phyloP scores from a whole-genome alignment of 2,113 vertebrate genomes.

The Typhlomys cinereus region DNA sequence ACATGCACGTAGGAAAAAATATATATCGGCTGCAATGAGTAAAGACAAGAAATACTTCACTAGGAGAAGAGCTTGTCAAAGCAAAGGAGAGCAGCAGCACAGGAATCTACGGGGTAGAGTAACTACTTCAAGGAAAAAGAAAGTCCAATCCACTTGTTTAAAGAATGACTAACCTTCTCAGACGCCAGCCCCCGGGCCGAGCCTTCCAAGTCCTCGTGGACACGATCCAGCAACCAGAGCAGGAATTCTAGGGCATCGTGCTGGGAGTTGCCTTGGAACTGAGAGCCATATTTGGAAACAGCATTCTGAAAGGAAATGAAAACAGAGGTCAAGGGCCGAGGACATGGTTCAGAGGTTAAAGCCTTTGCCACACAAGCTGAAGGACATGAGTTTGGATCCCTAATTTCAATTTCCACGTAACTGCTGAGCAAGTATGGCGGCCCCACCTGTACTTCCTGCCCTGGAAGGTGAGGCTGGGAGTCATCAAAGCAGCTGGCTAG shows the following conservation, averaged over 20 bases:
- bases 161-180: conserved; percentile 85
- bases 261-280: conserved; percentile 95
- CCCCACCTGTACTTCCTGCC: too few species aligned
- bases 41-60: background rate
- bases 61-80: background rate
- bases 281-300: conserved; percentile 93
- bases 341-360: too few species aligned
- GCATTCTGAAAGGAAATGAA: conserved; percentile 86
- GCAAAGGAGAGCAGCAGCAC: background rate
- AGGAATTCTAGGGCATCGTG: conserved; percentile 97
- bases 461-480: too few species aligned
- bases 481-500: too few species aligned
- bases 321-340: too few species aligned
- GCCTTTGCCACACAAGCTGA: too few species aligned
- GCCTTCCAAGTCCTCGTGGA: conserved; percentile 92
- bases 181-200: conserved; percentile 75
- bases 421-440: too few species aligned
- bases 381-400: too few species aligned
- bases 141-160: background rate
- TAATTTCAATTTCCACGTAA: too few species aligned
- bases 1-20: too few species aligned
- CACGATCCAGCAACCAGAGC: conserved; percentile 94
- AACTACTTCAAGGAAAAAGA: background rate
- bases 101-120: background rate
- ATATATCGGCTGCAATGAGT: background rate